Evolutionary conservation across 2,797 vertebrate genomes (phyloP).

Genomic region (Enteromius anoplus): DNA sequence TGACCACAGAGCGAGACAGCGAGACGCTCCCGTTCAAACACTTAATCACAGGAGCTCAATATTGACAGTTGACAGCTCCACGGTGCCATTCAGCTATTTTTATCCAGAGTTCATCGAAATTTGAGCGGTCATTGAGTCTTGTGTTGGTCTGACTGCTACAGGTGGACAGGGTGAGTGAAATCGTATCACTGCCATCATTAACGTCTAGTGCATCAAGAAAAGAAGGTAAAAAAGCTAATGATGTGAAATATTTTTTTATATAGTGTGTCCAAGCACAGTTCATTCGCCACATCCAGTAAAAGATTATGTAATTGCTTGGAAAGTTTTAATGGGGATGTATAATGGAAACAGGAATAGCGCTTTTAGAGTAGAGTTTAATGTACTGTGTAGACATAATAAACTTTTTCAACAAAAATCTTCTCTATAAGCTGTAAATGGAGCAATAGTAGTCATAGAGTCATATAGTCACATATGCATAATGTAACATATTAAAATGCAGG

Average conservation of each 20-base stretch:
- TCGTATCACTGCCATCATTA: neutral
- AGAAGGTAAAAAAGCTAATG: neutral
- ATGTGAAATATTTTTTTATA: neutral
- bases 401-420: neutral
- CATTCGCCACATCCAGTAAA: neutral
- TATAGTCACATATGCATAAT: neutral
- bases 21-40: constrained; percentile 40
- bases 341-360: neutral
- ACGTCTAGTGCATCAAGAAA: neutral
- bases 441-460: neutral
- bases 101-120: constrained; percentile 49
- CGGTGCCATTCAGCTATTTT: constrained; percentile 40
- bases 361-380: neutral
- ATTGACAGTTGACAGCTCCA: constrained; percentile 56
- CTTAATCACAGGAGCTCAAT: constrained; percentile 51
- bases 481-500: neutral
- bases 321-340: neutral
- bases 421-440: neutral
- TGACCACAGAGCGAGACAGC: constrained; percentile 48
- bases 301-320: neutral
- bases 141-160: neutral
- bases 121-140: constrained; percentile 35
- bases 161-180: constrained; percentile 27
- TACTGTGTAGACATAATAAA: neutral
- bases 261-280: neutral